phyloP scores from a whole-genome alignment of 2,888 invertebrate species.

The Catocala fraxini region DNA sequence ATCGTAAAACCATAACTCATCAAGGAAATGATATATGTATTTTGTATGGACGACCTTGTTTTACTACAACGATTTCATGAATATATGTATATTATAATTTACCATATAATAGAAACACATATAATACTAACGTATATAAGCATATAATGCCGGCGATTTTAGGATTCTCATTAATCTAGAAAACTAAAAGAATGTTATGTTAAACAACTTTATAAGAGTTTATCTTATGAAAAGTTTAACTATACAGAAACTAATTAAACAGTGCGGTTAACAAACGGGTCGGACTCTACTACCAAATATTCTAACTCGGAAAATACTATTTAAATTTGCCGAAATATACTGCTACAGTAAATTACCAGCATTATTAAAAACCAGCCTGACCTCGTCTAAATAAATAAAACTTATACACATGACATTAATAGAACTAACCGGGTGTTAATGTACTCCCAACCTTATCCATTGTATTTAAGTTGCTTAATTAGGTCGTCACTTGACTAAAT shows the following conservation, averaged over 20 bases:
- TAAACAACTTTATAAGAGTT: conserved; percentile 19
- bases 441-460: not conserved
- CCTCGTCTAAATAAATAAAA: too few species aligned
- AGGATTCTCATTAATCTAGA: not conserved
- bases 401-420: not conserved
- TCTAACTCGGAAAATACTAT: not conserved
- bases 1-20: too few species aligned
- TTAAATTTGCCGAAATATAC: too few species aligned
- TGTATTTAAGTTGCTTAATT: conserved; percentile 7
- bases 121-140: too few species aligned
- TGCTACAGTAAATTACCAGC: too few species aligned
- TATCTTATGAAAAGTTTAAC: conserved; percentile 21
- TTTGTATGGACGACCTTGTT: too few species aligned
- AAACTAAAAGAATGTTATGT: conserved; percentile 18
- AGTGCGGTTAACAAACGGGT: conserved; percentile 15
- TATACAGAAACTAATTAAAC: conserved; percentile 32
- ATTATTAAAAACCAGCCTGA: too few species aligned
- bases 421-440: conserved; percentile 1
- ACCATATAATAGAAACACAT: too few species aligned
- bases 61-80: too few species aligned
- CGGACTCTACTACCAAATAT: conserved; percentile 3
- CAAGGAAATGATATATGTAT: too few species aligned
- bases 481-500: conserved; percentile 9
- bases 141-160: too few species aligned
- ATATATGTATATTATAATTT: too few species aligned